phyloP scores from a whole-genome alignment of 2,797 vertebrate species.

The Lagodon rhomboides region DNA sequence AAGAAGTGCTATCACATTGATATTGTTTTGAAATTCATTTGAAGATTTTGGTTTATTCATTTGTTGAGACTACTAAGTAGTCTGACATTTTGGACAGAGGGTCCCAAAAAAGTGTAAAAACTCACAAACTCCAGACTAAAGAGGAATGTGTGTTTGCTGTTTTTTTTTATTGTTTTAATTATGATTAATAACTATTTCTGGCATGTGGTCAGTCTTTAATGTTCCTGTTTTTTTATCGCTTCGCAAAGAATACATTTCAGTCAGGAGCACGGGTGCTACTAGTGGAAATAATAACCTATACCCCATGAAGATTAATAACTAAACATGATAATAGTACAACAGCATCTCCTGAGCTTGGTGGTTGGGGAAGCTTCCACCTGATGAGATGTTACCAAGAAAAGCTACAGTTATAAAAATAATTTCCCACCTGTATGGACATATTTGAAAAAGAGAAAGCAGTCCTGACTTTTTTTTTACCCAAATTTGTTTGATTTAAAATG shows the following conservation, averaged over 20 bases:
- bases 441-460: constrained; percentile 11
- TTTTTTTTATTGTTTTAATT: background rate
- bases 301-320: background rate
- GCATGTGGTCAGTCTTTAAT: background rate
- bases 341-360: background rate
- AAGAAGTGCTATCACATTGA: constrained; percentile 31
- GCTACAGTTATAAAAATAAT: background rate
- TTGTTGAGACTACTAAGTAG: no score
- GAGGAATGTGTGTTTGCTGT: background rate
- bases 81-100: background rate
- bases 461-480: background rate
- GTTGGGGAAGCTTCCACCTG: background rate
- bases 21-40: constrained; percentile 6
- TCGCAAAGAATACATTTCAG: background rate
- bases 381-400: background rate
- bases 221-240: background rate
- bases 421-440: background rate
- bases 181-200: background rate
- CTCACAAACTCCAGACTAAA: background rate
- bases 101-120: no score
- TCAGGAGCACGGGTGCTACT: no score
- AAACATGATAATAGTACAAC: background rate
- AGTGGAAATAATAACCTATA: no score
- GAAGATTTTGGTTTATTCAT: constrained; percentile 9
- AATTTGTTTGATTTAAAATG: constrained; percentile 21